phyloP scores from a whole-genome alignment of 37 sponge, comb jelly and placozoan species.

The Tethya wilhelma region DNA sequence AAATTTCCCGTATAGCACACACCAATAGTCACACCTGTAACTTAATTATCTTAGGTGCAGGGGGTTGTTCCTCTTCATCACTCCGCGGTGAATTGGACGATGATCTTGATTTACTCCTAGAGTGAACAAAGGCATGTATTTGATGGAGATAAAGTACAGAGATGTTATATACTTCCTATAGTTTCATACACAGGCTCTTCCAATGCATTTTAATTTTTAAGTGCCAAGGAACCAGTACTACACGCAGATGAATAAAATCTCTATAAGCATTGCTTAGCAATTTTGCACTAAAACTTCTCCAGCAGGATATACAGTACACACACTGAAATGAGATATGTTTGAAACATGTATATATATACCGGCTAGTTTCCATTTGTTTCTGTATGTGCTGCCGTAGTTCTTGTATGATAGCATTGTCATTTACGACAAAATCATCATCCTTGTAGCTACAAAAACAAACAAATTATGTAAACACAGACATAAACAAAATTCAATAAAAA shows the following conservation, averaged over 20 bases:
- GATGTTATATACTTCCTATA: too few relatives aligned
- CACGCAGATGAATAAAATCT: too few relatives aligned
- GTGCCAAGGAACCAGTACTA: too few relatives aligned
- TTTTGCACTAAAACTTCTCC: too few relatives aligned
- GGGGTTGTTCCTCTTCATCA: constrained; percentile 5
- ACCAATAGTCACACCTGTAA: background rate
- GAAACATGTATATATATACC: constrained; percentile 2
- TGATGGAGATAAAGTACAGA: too few relatives aligned
- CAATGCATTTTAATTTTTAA: too few relatives aligned
- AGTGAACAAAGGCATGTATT: too few relatives aligned
- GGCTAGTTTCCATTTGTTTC: background rate
- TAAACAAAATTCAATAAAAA: too few relatives aligned
- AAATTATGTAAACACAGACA: too few relatives aligned
- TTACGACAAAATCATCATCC: constrained; percentile 66
- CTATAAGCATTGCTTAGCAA: too few relatives aligned
- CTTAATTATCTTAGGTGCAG: constrained; percentile 21
- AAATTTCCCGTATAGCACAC: background rate
- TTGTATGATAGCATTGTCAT: constrained; percentile 41
- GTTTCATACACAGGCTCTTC: too few relatives aligned
- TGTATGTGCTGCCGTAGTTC: constrained; percentile 17
- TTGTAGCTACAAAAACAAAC: constrained; percentile 40
- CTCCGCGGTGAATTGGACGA: background rate
- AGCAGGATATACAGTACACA: background rate
- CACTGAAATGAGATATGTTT: background rate
- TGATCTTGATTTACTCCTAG: background rate